phyloP scores from a whole-genome alignment of 2,113 vertebrate genomes.

The Pogonocichla stellata region DNA sequence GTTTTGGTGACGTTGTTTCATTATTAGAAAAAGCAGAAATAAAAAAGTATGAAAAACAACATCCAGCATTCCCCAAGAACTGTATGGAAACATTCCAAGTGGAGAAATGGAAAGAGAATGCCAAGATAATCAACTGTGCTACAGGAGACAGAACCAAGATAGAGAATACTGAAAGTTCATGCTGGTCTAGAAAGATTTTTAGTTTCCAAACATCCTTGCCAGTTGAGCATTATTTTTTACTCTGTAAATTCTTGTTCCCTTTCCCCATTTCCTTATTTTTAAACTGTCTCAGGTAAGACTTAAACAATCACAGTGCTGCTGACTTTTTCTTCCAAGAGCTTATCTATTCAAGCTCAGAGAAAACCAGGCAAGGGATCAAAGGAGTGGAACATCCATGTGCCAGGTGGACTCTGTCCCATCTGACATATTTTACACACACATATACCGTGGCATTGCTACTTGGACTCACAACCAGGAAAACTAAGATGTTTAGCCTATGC shows the following conservation, averaged over 20 bases:
- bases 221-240: background rate
- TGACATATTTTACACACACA: constrained; percentile 63
- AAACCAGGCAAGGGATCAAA: constrained; percentile 58
- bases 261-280: background rate
- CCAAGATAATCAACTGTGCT: background rate
- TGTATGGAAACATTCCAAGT: background rate
- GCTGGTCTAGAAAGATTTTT: background rate
- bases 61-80: background rate
- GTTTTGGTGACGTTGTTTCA: background rate
- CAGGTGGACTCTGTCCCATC: constrained; percentile 62
- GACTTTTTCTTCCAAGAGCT: background rate
- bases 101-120: background rate
- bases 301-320: background rate
- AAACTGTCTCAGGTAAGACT: background rate
- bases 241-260: background rate
- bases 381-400: constrained; percentile 21
- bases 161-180: background rate
- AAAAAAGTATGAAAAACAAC: background rate
- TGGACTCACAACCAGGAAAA: constrained; percentile 69
- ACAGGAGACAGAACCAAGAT: background rate
- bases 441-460: constrained; percentile 28
- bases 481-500: constrained; percentile 5
- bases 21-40: background rate
- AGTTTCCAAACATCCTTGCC: background rate
- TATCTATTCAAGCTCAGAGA: constrained; percentile 51